Evolutionary conservation across 2,113 vertebrate species (phyloP).

Genomic region (Rousettus leschenaultii): DNA sequence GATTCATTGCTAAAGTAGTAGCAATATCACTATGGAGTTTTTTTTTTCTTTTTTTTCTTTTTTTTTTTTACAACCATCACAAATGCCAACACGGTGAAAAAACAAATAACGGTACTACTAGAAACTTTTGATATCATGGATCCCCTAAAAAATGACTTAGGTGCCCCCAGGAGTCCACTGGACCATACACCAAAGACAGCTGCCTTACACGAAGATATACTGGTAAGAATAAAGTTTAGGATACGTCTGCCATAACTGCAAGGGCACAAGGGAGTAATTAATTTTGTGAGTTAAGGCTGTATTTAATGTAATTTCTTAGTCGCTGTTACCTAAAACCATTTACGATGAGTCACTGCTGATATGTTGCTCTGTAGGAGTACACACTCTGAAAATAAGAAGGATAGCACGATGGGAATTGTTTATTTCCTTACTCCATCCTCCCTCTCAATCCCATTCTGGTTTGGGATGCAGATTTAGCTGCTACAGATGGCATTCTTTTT

Average conservation of each 20-base stretch:
- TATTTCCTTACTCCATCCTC: background rate
- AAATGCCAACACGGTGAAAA: background rate
- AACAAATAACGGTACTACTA: background rate
- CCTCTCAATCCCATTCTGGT: background rate
- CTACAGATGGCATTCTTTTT: background rate
- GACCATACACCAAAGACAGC: background rate
- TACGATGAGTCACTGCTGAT: background rate
- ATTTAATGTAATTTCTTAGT: background rate
- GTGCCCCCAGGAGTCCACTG: background rate
- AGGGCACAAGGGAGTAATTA: background rate
- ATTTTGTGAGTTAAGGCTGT: background rate
- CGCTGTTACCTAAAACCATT: background rate
- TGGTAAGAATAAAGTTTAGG: background rate
- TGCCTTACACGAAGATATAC: background rate
- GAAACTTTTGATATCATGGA: background rate
- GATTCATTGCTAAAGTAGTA: background rate
- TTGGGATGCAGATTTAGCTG: background rate
- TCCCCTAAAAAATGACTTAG: background rate
- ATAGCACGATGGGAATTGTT: background rate
- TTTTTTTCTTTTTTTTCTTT: background rate
- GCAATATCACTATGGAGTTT: background rate
- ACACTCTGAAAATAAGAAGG: background rate
- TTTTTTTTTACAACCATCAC: background rate
- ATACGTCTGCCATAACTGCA: background rate
- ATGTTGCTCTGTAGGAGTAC: background rate